A percentile compares a stretch with the other conserved stretches of the same genome.
phyloP scores from a whole-genome alignment of 2,797 vertebrate species.

The Xenops minutus region DNA sequence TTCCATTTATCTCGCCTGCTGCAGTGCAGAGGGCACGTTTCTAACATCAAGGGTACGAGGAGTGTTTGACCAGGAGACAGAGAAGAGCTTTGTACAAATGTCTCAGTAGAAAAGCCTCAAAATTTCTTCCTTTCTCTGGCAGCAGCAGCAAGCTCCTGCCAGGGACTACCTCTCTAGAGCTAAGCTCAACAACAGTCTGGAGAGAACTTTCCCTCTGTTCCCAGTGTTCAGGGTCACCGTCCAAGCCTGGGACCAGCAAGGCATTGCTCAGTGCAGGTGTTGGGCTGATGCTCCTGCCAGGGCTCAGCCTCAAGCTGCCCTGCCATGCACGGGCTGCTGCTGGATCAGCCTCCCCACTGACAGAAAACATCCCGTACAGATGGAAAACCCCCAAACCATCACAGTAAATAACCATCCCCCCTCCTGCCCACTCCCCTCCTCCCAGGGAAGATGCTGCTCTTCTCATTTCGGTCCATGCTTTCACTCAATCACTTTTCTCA shows the following conservation, averaged over 20 bases:
- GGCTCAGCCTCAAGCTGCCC: background rate
- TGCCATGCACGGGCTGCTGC: background rate
- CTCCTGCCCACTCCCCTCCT: background rate
- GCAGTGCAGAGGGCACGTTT: background rate
- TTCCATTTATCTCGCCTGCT: background rate
- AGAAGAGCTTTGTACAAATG: background rate
- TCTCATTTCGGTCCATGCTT: background rate
- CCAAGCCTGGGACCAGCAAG: background rate
- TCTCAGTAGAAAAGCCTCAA: background rate
- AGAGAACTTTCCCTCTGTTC: background rate
- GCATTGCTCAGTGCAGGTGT: background rate
- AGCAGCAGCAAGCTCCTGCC: background rate
- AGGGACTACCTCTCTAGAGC: background rate
- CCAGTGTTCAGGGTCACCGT: background rate
- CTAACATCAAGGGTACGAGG: background rate
- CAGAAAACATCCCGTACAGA: background rate
- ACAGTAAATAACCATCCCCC: fast-evolving
- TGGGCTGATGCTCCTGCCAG: background rate
- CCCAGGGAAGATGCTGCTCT: background rate
- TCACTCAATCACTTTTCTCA: background rate
- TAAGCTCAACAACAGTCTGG: background rate
- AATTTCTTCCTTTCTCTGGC: no score
- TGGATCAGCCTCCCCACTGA: background rate
- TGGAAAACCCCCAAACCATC: background rate
- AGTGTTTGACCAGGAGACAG: background rate